Evolutionary conservation across 2,113 vertebrate species (phyloP), one percentile per base, ranked within the genome.

Genomic region (Enhydra lutris): DNA sequence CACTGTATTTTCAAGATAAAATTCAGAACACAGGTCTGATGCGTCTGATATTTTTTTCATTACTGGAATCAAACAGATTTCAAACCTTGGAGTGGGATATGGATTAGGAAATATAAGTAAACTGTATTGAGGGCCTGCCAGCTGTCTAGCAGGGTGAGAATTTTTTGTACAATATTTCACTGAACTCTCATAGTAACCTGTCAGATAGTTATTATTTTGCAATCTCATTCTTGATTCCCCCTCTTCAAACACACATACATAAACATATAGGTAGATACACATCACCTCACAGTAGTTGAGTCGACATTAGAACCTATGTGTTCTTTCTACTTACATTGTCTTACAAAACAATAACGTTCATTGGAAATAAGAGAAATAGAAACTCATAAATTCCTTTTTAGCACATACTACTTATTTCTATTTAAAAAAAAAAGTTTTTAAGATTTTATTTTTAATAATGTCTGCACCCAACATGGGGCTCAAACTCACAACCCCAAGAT

Each of bases 21-120:
- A 89, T 92, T 97, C 47, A 74, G 71, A 94, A 89, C 24, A 89
- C 20, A 34, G 50, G 10, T 94, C 24, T 88, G 59, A 78, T 42
- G 5, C 4, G 20, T 87, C 29, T 71, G 69, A 82, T 78, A 76
- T 18, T 91, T 18, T 91, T 59, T 88, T 89, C 52, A 83, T 91
- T 59, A 29, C 31, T 94, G 59, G 50, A 91, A 71, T 91, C 67
- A 89, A 89, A 95, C 59, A 90, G 50, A 80, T 83, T 96, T 89
- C 69, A 91, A 91, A 83, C 18, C 42, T 83, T 84, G 42, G 50
- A 82, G 50, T 67, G 9, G 42, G 29, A 83, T 84, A 79, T 52
- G 36, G 36, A 26, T 55, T 88, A 59, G 13, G 34, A 93, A 90
- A 86, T 91, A 14, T 61, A 39, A 79, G n/a, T 91, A 82, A 87